Evolutionary conservation across 2,113 vertebrate species (phyloP).

Genomic region (Caracal caracal): DNA sequence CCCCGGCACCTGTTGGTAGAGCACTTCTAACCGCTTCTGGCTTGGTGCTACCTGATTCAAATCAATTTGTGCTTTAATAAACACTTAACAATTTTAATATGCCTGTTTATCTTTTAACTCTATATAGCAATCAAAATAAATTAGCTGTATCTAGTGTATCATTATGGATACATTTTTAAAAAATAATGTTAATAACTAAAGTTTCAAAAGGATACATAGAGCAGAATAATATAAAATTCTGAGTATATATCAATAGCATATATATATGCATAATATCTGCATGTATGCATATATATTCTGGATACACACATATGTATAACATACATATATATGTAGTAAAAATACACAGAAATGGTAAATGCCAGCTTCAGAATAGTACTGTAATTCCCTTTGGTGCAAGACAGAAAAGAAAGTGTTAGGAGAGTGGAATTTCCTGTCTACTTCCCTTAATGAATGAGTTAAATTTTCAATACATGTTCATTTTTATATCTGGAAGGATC

Average conservation of each 20-base stretch:
- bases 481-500: neutral
- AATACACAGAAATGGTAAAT: neutral
- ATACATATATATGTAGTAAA: neutral
- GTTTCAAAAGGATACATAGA: neutral
- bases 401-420: neutral
- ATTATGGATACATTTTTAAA: neutral
- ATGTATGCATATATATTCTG: neutral
- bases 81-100: neutral
- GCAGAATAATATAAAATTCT: neutral
- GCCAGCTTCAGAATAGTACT: neutral
- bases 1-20: neutral
- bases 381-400: neutral
- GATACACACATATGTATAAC: neutral
- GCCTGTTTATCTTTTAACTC: neutral
- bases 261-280: neutral
- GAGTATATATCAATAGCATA: neutral
- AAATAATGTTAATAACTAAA: neutral
- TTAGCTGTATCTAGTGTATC: neutral
- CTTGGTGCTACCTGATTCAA: neutral
- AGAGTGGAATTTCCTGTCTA: neutral
- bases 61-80: neutral
- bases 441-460: neutral
- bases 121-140: neutral
- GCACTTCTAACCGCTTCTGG: neutral
- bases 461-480: neutral